A percentile compares a stretch with the other conserved stretches of the same genome.
These are phyloP conservation scores for Sarcophaga bullata DNA, from an alignment of 1,140 invertebrate genomes.

Conservation along the genomic window DNA sequence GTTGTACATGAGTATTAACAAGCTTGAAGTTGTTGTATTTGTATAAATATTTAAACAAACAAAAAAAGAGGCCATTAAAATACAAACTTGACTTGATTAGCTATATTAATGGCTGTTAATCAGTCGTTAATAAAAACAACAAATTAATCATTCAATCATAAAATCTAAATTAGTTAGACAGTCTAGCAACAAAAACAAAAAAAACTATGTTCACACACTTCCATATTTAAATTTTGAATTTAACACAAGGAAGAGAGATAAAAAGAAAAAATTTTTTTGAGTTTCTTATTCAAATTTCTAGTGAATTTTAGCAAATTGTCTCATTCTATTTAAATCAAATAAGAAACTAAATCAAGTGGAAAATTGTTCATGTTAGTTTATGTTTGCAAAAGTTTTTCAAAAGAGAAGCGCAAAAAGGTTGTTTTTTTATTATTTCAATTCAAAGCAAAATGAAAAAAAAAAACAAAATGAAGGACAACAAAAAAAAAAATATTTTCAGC, in stretches of 20 bases:
- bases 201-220: neutral
- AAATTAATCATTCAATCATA: constrained; percentile 35
- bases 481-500: too few relatives aligned
- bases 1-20: constrained; percentile 11
- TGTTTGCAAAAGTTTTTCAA: neutral
- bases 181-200: neutral
- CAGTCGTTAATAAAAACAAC: constrained; percentile 11
- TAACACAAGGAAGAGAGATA: neutral
- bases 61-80: neutral
- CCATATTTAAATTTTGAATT: neutral
- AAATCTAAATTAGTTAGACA: constrained; percentile 6
- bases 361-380: constrained; percentile 34
- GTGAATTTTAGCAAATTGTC: neutral
- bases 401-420: too few relatives aligned
- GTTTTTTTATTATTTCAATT: too few relatives aligned
- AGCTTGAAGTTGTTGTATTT: neutral
- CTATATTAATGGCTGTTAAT: neutral
- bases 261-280: neutral
- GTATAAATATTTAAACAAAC: too few relatives aligned
- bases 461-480: too few relatives aligned
- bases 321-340: neutral
- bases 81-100: neutral
- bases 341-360: neutral
- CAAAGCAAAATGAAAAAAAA: too few relatives aligned
- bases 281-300: constrained; percentile 32